A percentile compares a stretch with the other conserved stretches of the same genome.
Evolutionary conservation across 2,888 invertebrate genomes (phyloP).

Genomic region (Monochamus alternatus): DNA sequence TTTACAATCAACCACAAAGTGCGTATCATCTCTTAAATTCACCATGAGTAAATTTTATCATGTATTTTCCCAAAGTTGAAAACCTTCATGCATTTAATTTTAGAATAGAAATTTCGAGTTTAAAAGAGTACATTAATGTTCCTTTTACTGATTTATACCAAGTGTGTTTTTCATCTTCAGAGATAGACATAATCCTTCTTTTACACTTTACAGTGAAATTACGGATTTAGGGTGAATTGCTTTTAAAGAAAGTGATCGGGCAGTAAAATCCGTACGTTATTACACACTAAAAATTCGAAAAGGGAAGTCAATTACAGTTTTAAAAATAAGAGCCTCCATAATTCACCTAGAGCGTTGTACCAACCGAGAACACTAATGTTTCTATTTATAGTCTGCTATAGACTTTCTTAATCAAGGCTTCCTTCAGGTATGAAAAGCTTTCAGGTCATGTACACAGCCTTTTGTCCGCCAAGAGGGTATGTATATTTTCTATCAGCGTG

Average conservation of each 20-base stretch:
- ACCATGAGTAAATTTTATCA: too few species aligned
- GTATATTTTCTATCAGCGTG: too few species aligned
- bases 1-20: too few species aligned
- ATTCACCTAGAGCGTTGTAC: background rate
- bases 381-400: background rate
- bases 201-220: too few species aligned
- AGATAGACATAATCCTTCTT: too few species aligned
- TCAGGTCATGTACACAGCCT: background rate
- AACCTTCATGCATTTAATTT: too few species aligned
- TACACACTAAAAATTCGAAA: constrained; percentile 7
- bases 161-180: too few species aligned
- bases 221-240: background rate
- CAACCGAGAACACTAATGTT: background rate
- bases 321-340: background rate
- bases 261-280: constrained; percentile 10
- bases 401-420: constrained; percentile 2
- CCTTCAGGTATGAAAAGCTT: background rate
- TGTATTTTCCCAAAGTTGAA: too few species aligned
- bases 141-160: too few species aligned
- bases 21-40: too few species aligned
- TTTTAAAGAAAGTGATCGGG: background rate
- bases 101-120: too few species aligned
- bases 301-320: constrained; percentile 12
- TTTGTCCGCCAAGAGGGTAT: background rate
- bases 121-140: too few species aligned